A percentile compares a stretch with the other conserved stretches of the same genome.
Evolutionary conservation across 2,888 invertebrate genomes (phyloP).

Genomic region (Crioceris asparagi): DNA sequence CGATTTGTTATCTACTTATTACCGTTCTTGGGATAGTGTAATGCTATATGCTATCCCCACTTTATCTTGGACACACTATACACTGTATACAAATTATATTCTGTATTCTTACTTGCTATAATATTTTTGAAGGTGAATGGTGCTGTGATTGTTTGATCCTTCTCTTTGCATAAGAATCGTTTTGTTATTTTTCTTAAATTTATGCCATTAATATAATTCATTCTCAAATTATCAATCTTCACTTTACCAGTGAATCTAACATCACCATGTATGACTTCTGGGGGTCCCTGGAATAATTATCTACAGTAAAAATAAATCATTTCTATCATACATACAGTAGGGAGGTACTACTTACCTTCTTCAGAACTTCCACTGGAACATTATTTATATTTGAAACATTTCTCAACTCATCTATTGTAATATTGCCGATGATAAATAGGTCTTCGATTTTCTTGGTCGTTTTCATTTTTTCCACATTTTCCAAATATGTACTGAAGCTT

Average conservation of each 20-base stretch:
- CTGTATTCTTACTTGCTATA: conserved; percentile 23
- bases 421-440: conserved; percentile 23
- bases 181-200: conserved; percentile 23
- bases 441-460: conserved; percentile 18
- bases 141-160: conserved; percentile 25
- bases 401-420: conserved; percentile 9
- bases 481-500: too few relatives aligned
- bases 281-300: too few relatives aligned
- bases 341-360: conserved; percentile 21
- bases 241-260: conserved; percentile 24
- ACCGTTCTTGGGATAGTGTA: too few relatives aligned
- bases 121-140: conserved; percentile 25
- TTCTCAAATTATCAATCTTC: conserved; percentile 23
- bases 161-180: conserved; percentile 24
- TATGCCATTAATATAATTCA: conserved; percentile 25
- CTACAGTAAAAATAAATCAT: too few relatives aligned
- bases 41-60: too few relatives aligned
- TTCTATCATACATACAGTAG: too few relatives aligned
- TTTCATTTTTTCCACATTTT: conserved; percentile 19
- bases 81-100: conserved; percentile 1
- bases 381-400: conserved; percentile 23
- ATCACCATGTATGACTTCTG: conserved; percentile 10
- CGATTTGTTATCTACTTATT: too few relatives aligned
- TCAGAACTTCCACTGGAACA: conserved; percentile 18
- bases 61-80: neutral